Evolutionary conservation across 2,888 invertebrate species (phyloP).

Genomic region (Machimus rusticus): DNA sequence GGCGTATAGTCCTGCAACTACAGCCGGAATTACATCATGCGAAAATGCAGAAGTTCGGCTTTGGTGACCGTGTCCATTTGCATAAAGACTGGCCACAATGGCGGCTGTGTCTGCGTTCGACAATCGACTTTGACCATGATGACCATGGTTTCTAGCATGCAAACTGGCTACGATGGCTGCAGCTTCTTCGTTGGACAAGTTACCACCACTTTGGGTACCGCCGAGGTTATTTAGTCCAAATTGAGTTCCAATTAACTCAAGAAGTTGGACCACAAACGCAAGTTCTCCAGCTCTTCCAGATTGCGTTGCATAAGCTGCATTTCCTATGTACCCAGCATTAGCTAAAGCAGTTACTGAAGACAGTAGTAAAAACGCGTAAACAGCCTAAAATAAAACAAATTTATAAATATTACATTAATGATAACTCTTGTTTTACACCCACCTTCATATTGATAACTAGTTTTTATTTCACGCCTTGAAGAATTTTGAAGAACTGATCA

Average conservation of each 20-base stretch:
- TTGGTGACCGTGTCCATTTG: background rate
- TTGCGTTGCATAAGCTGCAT: background rate
- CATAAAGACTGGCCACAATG: conserved; percentile 11
- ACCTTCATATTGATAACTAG: background rate
- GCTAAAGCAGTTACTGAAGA: background rate
- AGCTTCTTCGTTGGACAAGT: background rate
- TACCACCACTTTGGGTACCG: background rate
- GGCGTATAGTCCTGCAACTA: background rate
- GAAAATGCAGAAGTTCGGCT: background rate
- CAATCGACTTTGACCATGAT: background rate
- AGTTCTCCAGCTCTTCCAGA: background rate
- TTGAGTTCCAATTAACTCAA: background rate
- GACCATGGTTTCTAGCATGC: background rate
- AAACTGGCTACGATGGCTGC: background rate
- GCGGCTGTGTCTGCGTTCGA: background rate
- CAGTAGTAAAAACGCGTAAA: background rate
- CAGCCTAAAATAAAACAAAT: background rate
- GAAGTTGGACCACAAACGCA: background rate
- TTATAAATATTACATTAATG: background rate
- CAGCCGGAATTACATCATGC: background rate
- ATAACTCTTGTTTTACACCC: background rate
- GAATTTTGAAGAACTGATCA: background rate
- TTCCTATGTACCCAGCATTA: background rate
- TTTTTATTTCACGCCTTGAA: background rate
- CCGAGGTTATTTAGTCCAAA: background rate